Conservation (phyloP, 2,113 vertebrate genomes). For the Dasyurus viverrinus region DNA sequence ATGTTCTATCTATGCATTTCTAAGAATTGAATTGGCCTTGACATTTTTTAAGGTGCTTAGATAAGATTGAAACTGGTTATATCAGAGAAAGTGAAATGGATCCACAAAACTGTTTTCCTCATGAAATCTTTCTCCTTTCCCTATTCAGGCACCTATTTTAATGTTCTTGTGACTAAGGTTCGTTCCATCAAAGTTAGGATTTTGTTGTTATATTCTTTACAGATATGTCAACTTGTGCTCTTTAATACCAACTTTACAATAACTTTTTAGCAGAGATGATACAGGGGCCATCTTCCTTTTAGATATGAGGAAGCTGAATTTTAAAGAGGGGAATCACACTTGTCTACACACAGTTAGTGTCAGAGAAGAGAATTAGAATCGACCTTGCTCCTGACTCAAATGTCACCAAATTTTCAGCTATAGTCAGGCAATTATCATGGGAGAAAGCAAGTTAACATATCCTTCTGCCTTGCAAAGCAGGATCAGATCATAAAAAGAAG, state of each 20-base stretch:
- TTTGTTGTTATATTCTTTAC: background rate
- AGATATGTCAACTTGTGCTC: background rate
- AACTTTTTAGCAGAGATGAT: background rate
- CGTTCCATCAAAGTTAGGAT: background rate
- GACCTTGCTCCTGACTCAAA: background rate
- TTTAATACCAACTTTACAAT: background rate
- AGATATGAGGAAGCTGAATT: background rate
- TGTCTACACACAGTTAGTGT: background rate
- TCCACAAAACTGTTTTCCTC: no score
- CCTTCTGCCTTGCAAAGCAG: constrained; percentile 27
- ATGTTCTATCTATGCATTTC: background rate
- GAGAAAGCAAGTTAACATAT: constrained; percentile 12
- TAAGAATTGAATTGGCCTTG: no score
- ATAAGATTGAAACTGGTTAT: no score
- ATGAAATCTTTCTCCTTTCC: no score
- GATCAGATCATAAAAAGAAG: constrained; percentile 3
- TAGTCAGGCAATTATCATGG: background rate
- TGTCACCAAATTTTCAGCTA: background rate
- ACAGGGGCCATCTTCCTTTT: background rate
- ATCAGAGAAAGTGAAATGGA: no score
- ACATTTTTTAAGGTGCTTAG: no score
- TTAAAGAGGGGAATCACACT: background rate
- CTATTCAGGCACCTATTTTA: background rate
- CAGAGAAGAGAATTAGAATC: background rate
- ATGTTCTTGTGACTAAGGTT: background rate